phyloP scores from a whole-genome alignment of 2,113 vertebrate genomes.

The Speoplatyrhinus poulsoni region DNA sequence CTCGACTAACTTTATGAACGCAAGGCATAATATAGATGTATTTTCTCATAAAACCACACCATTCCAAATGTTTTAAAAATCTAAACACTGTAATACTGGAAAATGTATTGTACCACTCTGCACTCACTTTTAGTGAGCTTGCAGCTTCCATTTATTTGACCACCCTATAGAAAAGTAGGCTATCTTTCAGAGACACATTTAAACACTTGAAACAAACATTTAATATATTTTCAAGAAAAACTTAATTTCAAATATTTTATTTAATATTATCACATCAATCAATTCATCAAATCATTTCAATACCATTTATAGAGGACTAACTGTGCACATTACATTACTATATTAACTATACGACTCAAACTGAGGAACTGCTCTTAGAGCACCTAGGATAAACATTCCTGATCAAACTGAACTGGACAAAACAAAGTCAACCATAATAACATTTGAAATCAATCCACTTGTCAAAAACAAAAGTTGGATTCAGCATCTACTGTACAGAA shows the following conservation, averaged over 20 bases:
- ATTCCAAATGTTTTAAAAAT: neutral
- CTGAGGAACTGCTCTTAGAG: constrained; percentile 38
- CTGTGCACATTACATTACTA: constrained; percentile 45
- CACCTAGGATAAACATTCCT: constrained; percentile 30
- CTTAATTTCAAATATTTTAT: constrained; percentile 68
- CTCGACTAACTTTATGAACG: neutral
- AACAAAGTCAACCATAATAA: constrained; percentile 2
- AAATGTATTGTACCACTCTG: too few species aligned
- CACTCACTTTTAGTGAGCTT: too few species aligned
- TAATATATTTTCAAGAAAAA: neutral
- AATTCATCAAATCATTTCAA: constrained; percentile 82
- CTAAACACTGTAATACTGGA: too few species aligned
- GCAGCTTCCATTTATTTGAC: too few species aligned
- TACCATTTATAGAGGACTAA: constrained; percentile 61
- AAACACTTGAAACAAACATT: neutral
- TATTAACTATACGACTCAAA: constrained; percentile 37
- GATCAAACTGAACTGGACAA: constrained; percentile 10
- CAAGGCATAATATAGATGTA: neutral
- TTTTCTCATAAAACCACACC: neutral
- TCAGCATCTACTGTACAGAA: constrained; percentile 27
- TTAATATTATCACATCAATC: constrained; percentile 78
- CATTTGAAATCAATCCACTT: constrained; percentile 19
- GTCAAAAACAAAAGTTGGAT: neutral
- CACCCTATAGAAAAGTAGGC: too few species aligned
- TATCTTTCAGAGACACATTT: too few species aligned